Evolutionary conservation across 2,888 invertebrate species (phyloP).

Genomic region (Pinctada fucata): DNA sequence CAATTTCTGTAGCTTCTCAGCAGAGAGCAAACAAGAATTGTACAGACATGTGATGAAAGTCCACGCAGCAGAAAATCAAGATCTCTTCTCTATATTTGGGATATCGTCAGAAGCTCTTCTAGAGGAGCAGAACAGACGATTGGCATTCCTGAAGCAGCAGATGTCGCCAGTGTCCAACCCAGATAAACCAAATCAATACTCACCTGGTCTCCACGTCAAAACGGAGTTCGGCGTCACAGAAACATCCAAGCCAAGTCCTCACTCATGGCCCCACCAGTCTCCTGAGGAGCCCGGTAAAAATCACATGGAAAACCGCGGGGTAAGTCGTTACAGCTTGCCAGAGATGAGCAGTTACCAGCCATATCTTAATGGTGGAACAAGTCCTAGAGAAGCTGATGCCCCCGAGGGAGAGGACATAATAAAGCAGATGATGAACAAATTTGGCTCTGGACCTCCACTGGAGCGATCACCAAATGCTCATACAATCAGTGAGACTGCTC

Average conservation of each 20-base stretch:
- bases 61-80: constrained; percentile 76
- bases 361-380: constrained; percentile 50
- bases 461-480: constrained; percentile 9
- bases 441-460: constrained; percentile 57
- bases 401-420: constrained; percentile 64
- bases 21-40: constrained; percentile 71
- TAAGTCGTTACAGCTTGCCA: constrained; percentile 37
- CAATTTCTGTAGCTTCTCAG: constrained; percentile 75
- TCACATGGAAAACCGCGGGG: constrained; percentile 16
- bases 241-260: constrained; percentile 40
- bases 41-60: constrained; percentile 75
- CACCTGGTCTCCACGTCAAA: constrained; percentile 40
- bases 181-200: constrained; percentile 17
- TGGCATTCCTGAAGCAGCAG: constrained; percentile 38
- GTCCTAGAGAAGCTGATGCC: constrained; percentile 38
- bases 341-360: constrained; percentile 41
- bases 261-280: constrained; percentile 46
- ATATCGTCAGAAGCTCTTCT: constrained; percentile 67
- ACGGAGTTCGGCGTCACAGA: constrained; percentile 43
- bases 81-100: constrained; percentile 72
- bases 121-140: constrained; percentile 53
- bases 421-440: constrained; percentile 70
- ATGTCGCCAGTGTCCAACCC: constrained; percentile 29
- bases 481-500: not conserved
- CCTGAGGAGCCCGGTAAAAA: constrained; percentile 25